Evolutionary conservation across 2,113 vertebrate species (phyloP), one percentile per base, ranked within the genome.

Genomic region (Epinephelus moara): DNA sequence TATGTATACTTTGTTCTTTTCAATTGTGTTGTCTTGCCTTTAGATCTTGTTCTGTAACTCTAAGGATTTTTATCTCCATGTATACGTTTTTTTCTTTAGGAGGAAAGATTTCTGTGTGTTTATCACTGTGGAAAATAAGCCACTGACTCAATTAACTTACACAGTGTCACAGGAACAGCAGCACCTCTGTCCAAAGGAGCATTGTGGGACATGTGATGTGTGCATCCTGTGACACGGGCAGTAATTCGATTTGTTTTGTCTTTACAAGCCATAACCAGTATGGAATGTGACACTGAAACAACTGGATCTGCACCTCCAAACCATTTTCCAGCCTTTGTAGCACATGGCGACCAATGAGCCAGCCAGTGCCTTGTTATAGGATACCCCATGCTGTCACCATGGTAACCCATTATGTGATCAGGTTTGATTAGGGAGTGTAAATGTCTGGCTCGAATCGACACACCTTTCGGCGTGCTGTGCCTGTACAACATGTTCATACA

Each of bases 181-280:
- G 63, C 80, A 69, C 40, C 1, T 84, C 62, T 78, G 79, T 81
- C 64, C 9, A 49, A 30, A 33, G 23, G 3, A 4, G 21, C 53
- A 52, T 19, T 71, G 71, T 61, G 45, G 68, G 62, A 62, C 89
- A 85, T 68, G 92, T 81, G 85, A 91, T 6, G 14, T 37, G 57
- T 70, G 42, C 63, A 72, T 87, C 88, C 66, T 84, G 84, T 83
- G 89, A 88, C 78, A 74, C 72, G 3, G 19, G 13, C 52, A 2
- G 21, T 30, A 50, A 68, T 74, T 64, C 0, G 14, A 83, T 80
- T 80, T 69, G 1, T 37, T 6, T 27, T 30, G 63, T 3, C 75
- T 56, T 71, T 14, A 62, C 72, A 1, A 53, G 21, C 42, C 70
- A 40, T 42, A 60, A 72, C 71, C 10, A 45, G 55, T 73, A 52